Percentiles rank a stretch among this genome's conserved stretches.
Evolutionary conservation across 2,888 invertebrate genomes (phyloP).

Genomic region (Lobophora halterata): DNA sequence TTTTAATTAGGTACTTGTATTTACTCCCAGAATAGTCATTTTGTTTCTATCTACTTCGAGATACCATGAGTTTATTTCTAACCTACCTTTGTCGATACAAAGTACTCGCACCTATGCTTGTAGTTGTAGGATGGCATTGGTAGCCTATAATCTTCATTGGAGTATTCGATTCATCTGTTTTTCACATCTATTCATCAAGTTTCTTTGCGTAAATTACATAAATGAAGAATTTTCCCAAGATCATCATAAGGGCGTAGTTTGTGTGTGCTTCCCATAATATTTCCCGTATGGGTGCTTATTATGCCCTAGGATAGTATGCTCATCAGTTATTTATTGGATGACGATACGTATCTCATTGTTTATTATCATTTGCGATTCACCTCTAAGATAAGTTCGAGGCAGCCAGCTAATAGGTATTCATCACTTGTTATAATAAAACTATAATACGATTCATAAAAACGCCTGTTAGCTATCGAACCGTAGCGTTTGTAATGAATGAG

Average conservation of each 20-base stretch:
- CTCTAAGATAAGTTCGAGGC: conserved; percentile 13
- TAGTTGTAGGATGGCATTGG: conserved; percentile 17
- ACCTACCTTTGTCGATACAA: conserved; percentile 10
- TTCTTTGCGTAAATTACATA: conserved; percentile 58
- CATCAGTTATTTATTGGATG: conserved; percentile 47
- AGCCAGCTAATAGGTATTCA: conserved; percentile 11
- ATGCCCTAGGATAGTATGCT: conserved; percentile 42
- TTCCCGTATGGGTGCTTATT: conserved; percentile 50
- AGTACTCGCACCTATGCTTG: conserved; percentile 16
- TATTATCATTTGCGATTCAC: conserved; percentile 31
- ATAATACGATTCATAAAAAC: conserved; percentile 2
- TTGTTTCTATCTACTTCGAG: too few relatives aligned
- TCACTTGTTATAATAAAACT: conserved; percentile 1
- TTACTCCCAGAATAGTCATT: too few relatives aligned
- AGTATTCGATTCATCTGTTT: conserved; percentile 48
- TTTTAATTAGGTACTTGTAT: too few relatives aligned
- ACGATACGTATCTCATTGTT: conserved; percentile 51
- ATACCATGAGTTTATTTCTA: too few relatives aligned
- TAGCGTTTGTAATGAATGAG: conserved; percentile 1
- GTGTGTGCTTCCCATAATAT: conserved; percentile 54
- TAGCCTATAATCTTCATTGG: conserved; percentile 40
- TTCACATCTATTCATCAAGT: conserved; percentile 56
- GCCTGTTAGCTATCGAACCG: neutral
- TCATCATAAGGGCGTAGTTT: conserved; percentile 42
- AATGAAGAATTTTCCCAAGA: conserved; percentile 65